phyloP scores from a whole-genome alignment of 2,113 vertebrate genomes.

The Dascyllus trimaculatus region DNA sequence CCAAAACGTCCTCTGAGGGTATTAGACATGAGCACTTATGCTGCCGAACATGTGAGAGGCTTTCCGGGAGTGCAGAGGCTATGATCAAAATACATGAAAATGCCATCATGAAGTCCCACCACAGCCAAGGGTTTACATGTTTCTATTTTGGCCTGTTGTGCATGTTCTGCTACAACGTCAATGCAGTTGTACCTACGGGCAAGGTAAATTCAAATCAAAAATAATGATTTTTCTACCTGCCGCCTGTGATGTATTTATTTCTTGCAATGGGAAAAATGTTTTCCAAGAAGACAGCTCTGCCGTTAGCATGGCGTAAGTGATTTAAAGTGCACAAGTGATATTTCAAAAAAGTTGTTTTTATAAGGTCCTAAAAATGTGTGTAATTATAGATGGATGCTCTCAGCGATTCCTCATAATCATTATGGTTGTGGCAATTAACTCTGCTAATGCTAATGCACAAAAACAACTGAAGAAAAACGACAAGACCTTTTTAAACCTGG shows the following conservation, averaged over 20 bases:
- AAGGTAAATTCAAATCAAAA: slow-evolving; percentile 78
- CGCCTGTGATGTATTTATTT: slow-evolving; percentile 73
- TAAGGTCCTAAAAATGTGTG: slow-evolving; percentile 4
- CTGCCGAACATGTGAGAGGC: slow-evolving; percentile 72
- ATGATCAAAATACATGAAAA: slow-evolving; percentile 83
- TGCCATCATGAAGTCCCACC: slow-evolving; percentile 78
- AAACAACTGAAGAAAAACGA: slow-evolving; percentile 17
- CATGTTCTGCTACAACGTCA: slow-evolving; percentile 62
- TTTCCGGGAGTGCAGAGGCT: slow-evolving; percentile 64
- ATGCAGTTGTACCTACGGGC: slow-evolving; percentile 63
- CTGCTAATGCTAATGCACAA: slow-evolving; percentile 29
- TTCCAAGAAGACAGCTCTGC: slow-evolving; percentile 19
- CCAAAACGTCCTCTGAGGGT: slow-evolving; percentile 80
- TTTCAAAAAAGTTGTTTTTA: slow-evolving; percentile 40
- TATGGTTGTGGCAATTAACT: slow-evolving; percentile 18
- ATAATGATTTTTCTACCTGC: slow-evolving; percentile 68
- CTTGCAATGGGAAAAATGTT: slow-evolving; percentile 53
- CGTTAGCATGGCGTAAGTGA: slow-evolving; percentile 24
- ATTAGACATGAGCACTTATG: slow-evolving; percentile 79
- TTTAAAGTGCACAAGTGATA: slow-evolving; percentile 24
- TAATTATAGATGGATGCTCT: slow-evolving; percentile 14
- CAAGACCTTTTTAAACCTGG: neutral
- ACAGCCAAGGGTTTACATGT: slow-evolving; percentile 71
- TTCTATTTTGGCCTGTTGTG: slow-evolving; percentile 71
- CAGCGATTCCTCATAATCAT: slow-evolving; percentile 33